A percentile compares a stretch with the other conserved stretches of the same genome.
Evolutionary conservation across 64 coral and sea anemone species (phyloP).

Genomic region (Montipora sp.): DNA sequence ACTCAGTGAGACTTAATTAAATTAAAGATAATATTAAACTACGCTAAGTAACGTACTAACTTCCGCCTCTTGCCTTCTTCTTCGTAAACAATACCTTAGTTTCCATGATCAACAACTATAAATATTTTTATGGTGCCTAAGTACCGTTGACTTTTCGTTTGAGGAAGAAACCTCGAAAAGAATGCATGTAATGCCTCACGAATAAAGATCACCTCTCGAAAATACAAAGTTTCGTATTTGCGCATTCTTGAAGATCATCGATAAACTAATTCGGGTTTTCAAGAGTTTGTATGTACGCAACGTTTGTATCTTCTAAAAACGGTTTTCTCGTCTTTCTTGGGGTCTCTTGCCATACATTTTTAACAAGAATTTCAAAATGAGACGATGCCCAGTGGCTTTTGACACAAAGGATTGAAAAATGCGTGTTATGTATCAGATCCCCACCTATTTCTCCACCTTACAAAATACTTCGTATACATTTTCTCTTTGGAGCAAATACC

Average conservation of each 20-base stretch:
- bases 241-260: not conserved
- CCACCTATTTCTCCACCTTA: not conserved
- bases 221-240: no score
- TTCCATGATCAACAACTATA: constrained; percentile 27
- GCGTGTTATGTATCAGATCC: not conserved
- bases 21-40: not conserved
- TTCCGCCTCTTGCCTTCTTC: not conserved
- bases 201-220: no score
- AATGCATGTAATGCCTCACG: not conserved
- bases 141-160: not conserved
- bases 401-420: not conserved
- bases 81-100: not conserved
- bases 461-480: not conserved
- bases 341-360: constrained; percentile 33
- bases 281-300: not conserved
- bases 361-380: constrained; percentile 37
- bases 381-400: not conserved
- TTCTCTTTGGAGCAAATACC: not conserved
- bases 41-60: not conserved
- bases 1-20: no score
- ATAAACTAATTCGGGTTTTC: no score
- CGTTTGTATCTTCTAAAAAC: not conserved
- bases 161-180: not conserved
- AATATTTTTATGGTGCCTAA: constrained; percentile 4
- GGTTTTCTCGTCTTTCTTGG: not conserved